Base-by-base conservation (phyloP, 2,888 invertebrate genomes). In the Drosophila pseudotalamancana region DNA sequence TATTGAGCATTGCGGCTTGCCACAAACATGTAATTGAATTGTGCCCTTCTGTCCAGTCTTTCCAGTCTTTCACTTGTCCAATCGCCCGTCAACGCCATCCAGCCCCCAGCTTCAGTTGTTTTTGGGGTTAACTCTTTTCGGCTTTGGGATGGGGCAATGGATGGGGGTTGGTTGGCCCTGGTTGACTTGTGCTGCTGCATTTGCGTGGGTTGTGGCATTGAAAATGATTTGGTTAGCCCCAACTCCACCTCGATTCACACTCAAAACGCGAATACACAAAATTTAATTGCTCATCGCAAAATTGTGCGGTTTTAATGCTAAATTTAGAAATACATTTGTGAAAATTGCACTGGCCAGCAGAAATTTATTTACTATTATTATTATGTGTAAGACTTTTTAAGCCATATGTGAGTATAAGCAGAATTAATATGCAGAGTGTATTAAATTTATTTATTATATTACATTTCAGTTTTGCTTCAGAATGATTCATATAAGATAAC, bases 21-120 rank as follows among this genome's bases (percentile, higher is more conserved):
- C 83, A 87, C 83, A 83, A 83, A 82, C 83, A 87, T 82, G 83
- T 83, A 83, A 83, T 83, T 83, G 82, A 83, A 84, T 87, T 83
- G 76, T 81, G 77, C 74, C 84, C 84, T 77, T 80, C 61, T 55
- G 77, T 79, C 62, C 35, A 19, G 5, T 12, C 34, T 39, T 79
- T 79, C 62, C 35, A 19, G 5, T 12, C 34, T 39, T 79, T 56
- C 72, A 55, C 12, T 64, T 49, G 50, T 42, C 65, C 53, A 40
- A 42, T 57, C 57, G 57, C 31, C 56, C 65, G 57, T 74, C 81
- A 64, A 66, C 77, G 60, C 21, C 37, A 37, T 51, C 46, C 65
- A 43, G 54, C 25, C 32, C 54, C 53, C 19, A 27, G 31, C 32
- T 45, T 27, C 29, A 55, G 62, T 39, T 62, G 54, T 40, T 43